Conservation (phyloP, 2,113 vertebrate species). For the Plestiodon gilberti region DNA sequence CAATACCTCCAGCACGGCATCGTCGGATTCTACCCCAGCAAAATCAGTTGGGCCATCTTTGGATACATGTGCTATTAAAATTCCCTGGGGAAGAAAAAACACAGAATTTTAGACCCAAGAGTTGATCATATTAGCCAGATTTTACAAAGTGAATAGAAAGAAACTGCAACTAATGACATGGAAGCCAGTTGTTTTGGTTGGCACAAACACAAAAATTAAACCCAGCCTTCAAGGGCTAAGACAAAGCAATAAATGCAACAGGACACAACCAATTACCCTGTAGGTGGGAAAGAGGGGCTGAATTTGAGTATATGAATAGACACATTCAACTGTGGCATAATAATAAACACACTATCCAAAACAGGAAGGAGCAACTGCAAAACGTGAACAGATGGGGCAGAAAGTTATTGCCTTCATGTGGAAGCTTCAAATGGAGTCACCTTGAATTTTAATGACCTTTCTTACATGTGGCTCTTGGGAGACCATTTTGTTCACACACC, state of each 20-base stretch:
- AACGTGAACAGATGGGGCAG: slow-evolving; percentile 10
- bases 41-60: slow-evolving; percentile 77
- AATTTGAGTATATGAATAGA: slow-evolving; percentile 38
- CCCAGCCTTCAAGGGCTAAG: not conserved
- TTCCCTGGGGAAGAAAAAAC: slow-evolving; percentile 69
- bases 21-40: slow-evolving; percentile 75
- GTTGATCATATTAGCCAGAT: slow-evolving; percentile 15
- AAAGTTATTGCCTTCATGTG: not conserved
- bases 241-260: slow-evolving; percentile 28
- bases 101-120: slow-evolving; percentile 29
- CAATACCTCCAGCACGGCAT: slow-evolving; percentile 77
- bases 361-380: slow-evolving; percentile 26
- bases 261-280: slow-evolving; percentile 34
- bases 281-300: not conserved
- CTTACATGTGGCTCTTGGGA: not conserved
- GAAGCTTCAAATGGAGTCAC: slow-evolving; percentile 6
- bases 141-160: slow-evolving; percentile 30
- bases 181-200: slow-evolving; percentile 18
- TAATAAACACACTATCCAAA: slow-evolving; percentile 1
- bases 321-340: not conserved
- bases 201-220: not conserved
- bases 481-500: not conserved
- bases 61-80: slow-evolving; percentile 77
- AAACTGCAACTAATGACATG: slow-evolving; percentile 37
- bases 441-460: not conserved